Evolutionary conservation across 2,888 invertebrate genomes (phyloP), one percentile per base, ranked within the genome.

Genomic region (Volucella bombylans): DNA sequence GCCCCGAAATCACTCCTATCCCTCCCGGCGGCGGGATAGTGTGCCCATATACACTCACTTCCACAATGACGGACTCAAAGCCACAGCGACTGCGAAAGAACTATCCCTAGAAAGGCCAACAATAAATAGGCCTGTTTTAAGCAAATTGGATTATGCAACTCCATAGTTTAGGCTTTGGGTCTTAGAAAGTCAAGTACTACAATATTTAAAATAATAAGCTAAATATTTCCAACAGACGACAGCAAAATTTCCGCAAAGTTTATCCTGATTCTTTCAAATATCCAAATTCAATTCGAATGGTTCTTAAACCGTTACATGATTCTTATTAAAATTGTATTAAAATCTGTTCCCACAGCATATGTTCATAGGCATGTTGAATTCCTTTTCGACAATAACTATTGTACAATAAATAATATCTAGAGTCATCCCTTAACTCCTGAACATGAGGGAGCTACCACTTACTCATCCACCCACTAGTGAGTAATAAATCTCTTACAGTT

Each of bases 401-500:
- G n/a, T n/a, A 49, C 69, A 69, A 83, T 83, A 83, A 83, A 83
- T 80, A 80, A 74, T 74, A 74, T 61, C 74, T 43, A 52, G 69
- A 85, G 62, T 76, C 85, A 76, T 76, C 49, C 43, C 61, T 67
- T 77, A 72, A 38, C 71, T 55, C 52, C 61, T 10, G 59, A 50
- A 45, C 79, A 59, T 64, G 43, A 52, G 49, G 41, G 14, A 31
- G 4, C 45, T 4, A 14, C 47, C 23, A 47, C 55, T 18, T 57
- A 52, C 47, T 61, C 61, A 67, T 18, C 43, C 52, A 61, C 18
- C 65, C 77, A 54, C 82, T 52, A 50, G 71, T 67, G 67, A 52
- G 52, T 71, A 61, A 85, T 85, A 85, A 85, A 85, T 85, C 85
- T 77, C 71, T 72, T 52, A 85, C 85, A 85, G 81, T 72, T 81